Evolutionary conservation across 1,140 invertebrate species (phyloP), one percentile per base, ranked within the genome.

Genomic region (Tribolium castaneum): DNA sequence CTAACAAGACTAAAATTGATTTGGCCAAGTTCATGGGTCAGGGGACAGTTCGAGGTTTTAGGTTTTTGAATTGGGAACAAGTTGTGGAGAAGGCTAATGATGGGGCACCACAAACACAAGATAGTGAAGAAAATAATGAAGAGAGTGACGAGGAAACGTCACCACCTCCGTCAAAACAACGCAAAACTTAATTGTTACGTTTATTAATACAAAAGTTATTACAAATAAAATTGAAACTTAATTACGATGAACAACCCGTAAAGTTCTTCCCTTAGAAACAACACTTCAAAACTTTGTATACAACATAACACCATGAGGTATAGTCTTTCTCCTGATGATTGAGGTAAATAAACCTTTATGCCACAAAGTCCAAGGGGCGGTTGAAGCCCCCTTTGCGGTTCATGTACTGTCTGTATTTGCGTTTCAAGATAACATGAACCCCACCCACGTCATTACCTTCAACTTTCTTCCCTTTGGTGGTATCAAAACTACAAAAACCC

Each of bases 401-500:
- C 98, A 99, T 99, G 85, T 99, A 99, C 88, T 99, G 98, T 83
- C 98, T 92, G 87, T 99, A 99, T 88, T 98, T 97, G 84, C 98
- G 90, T 89, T 99, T 99, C 62, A 98, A 90, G 73, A 98, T 96
- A 71, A 99, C 95, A 87, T 99, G 98, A 77, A 98, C 96, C 19
- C 93, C 94, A 14, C 96, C 96, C 22, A 93, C 92, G 84, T 98
- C 95, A 87, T 99, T 99, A 0, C 96, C 96, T 7, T 95, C 92
- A 0, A 99, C 97, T 89, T 98, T 96, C 87, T 98, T 95, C 22
- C 94, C 94, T 90, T 99, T 99, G 0, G 98, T 99, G 0, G 95
- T 93, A 85, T 98, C 94, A 88, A 99, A 99, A 56, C 91, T 93
- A 87, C 94, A 95, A 87, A 99, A 99, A 35, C 98, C 98, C 97